Conservation (phyloP, 92 coral and sea anemone genomes). For the Epizoanthus scotinus region DNA sequence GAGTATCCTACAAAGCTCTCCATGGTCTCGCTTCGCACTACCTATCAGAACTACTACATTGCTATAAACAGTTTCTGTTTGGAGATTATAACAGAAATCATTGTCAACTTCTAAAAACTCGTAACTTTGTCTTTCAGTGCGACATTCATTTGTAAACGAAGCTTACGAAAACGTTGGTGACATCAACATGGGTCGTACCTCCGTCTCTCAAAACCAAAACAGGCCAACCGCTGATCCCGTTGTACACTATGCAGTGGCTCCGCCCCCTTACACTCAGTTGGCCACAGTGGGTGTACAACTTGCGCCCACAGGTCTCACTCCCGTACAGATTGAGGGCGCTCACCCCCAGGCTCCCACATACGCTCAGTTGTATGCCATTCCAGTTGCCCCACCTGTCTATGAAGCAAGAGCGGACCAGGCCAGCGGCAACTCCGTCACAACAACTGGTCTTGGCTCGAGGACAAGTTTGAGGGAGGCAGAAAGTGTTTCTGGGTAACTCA, state of each 20-base stretch:
- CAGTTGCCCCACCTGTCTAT: conserved; percentile 66
- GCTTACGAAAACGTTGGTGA: conserved; percentile 71
- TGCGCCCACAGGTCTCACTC: conserved; percentile 43
- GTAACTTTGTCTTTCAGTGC: conserved; percentile 47
- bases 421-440: conserved; percentile 35
- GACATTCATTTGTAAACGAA: conserved; percentile 70
- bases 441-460: conserved; percentile 81
- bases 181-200: conserved; percentile 25
- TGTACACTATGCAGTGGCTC: conserved; percentile 56
- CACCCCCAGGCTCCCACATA: conserved; percentile 42
- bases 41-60: too few species aligned
- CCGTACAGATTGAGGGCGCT: conserved; percentile 38
- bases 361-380: conserved; percentile 61
- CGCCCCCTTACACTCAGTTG: conserved; percentile 79
- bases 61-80: too few species aligned
- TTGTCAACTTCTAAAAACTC: not conserved
- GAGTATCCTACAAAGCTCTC: too few species aligned
- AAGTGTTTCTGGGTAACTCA: conserved; percentile 42
- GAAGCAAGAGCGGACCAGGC: conserved; percentile 30
- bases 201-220: conserved; percentile 1
- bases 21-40: too few species aligned
- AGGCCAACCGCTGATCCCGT: conserved; percentile 31
- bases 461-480: conserved; percentile 71
- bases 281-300: conserved; percentile 36
- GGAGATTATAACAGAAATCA: not conserved